Evolutionary conservation across 2,797 vertebrate genomes (phyloP), one percentile per base, ranked within the genome.

Genomic region (Meda fulgida): DNA sequence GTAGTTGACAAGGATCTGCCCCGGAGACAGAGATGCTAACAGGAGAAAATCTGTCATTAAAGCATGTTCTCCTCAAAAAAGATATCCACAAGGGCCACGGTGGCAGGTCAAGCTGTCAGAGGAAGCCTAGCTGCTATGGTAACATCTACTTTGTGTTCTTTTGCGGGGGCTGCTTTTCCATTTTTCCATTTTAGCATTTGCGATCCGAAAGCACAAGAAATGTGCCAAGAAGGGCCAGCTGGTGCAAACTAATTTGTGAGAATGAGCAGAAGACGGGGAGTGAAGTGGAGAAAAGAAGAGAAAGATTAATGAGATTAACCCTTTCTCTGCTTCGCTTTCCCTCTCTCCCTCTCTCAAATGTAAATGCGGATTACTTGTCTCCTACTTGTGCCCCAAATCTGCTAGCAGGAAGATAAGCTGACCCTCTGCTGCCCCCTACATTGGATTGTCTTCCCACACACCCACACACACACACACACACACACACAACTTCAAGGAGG

Each of bases 31-130:
- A 60, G 31, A 51, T 66, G 48, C 76, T 43, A 81, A 40, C 75
- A 72, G 63, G 66, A 76, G 72, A 51, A 85, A 70, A 87, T 78
- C 40, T 82, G 79, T 78, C 77, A 83, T 85, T 85, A 71, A 38
- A 72, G 58, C 48, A 81, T 31, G 85, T 63, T 78, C 71, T 75
- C 58, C 79, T 77, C 31, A 51, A 80, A 65, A 86, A 78, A 66
- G 1, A 72, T 48, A 72, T 84, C 67, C 77, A 85, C 29, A 85
- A 82, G 71, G 55, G 75, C 78, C 75, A 38, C 58, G 78, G 78
- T 88, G 88, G 89, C 82, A 81, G 88, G 86, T 78, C 88, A 88
- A 53, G 77, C 86, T 90, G 91, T 91, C 89, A 89, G 78, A 87
- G 69, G 80, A 78, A 85, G 83, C 81, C 67, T 36, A 23, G 89